Base-by-base conservation (phyloP, 1,140 invertebrate species). In the Drosophila ogumai region DNA sequence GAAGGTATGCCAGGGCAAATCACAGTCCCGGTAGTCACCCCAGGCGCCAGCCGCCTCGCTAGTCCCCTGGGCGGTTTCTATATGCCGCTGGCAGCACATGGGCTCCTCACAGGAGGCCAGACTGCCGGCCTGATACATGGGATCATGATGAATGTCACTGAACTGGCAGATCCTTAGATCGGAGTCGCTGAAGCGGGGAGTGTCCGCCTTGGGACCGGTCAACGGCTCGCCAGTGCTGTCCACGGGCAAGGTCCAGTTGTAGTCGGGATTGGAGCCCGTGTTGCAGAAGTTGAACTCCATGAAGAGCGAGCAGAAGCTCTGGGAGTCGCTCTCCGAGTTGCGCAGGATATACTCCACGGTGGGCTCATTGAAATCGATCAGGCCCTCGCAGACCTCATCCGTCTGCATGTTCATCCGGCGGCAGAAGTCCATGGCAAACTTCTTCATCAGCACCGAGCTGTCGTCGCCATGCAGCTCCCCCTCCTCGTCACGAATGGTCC, bases 101-200 rank as follows among this genome's bases (percentile, higher is more conserved):
- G 96, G 96, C 76, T 96, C 95, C 5, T 93, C 93, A 84, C 97
- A 98, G 4, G 94, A 84, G 3, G 96, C 95, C 49, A 96, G 95
- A 1, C 95, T 93, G 13, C 95, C 94, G 1, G 94, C 91, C 60
- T 94, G 92, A 84, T 98, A 98, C 6, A 94, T 85, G 0, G 95
- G 94, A 92, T 98, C 97, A 58, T 96, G 95, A 91, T 98, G 97
- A 43, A 97, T 94, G 88, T 98, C 97, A 0, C 96, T 95, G 44
- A 98, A 90, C 38, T 98, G 96, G 10, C 97, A 93, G 22, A 98
- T 93, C 81, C 95, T 94, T 1, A 95, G 60, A 52, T 91, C 73
- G 1, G 19, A 64, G 0, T 61, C 80, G 13, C 61, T 75, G 4
- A 49, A 65, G 3, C 17, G 25, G 1, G 77, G 71, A 0, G 77